Conservation (phyloP, 2,888 invertebrate genomes). For the Xiphydria camelus region DNA sequence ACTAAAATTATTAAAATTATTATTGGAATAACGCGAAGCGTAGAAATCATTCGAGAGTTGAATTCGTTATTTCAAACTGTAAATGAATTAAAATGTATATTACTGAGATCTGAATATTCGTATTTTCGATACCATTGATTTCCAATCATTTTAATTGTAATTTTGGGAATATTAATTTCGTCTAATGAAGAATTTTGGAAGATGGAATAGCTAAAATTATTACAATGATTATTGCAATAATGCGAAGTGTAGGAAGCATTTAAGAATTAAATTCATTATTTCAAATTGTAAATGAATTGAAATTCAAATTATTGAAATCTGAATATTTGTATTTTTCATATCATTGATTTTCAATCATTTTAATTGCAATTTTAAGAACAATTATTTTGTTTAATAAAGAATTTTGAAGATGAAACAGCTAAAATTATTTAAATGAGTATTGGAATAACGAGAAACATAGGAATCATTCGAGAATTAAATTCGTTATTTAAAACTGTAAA, state of each 20-base stretch:
- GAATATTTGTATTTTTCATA: slow-evolving; percentile 71
- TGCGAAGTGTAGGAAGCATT: slow-evolving; percentile 21
- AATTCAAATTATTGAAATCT: slow-evolving; percentile 65
- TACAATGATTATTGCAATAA: slow-evolving; percentile 22
- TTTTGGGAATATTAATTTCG: slow-evolving; percentile 62
- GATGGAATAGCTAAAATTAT: slow-evolving; percentile 1
- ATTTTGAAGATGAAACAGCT: background rate
- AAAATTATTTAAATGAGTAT: slow-evolving; percentile 17
- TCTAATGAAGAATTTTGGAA: background rate
- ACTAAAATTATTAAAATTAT: slow-evolving; percentile 7
- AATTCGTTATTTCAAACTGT: slow-evolving; percentile 66
- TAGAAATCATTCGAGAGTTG: slow-evolving; percentile 23
- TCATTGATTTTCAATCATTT: slow-evolving; percentile 70
- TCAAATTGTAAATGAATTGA: slow-evolving; percentile 68
- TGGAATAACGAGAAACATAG: slow-evolving; percentile 22
- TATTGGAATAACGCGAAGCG: slow-evolving; percentile 22
- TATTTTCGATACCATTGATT: slow-evolving; percentile 72
- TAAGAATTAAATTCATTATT: no score
- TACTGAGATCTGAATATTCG: slow-evolving; percentile 67
- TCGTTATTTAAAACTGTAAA: slow-evolving; percentile 67
- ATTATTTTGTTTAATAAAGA: no score
- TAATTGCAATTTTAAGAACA: slow-evolving; percentile 63
- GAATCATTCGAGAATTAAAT: no score
- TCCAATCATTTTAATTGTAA: slow-evolving; percentile 67
- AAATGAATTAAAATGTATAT: slow-evolving; percentile 67